Conservation (phyloP, 23 tunicate genomes). For the Phallusia fumigata region DNA sequence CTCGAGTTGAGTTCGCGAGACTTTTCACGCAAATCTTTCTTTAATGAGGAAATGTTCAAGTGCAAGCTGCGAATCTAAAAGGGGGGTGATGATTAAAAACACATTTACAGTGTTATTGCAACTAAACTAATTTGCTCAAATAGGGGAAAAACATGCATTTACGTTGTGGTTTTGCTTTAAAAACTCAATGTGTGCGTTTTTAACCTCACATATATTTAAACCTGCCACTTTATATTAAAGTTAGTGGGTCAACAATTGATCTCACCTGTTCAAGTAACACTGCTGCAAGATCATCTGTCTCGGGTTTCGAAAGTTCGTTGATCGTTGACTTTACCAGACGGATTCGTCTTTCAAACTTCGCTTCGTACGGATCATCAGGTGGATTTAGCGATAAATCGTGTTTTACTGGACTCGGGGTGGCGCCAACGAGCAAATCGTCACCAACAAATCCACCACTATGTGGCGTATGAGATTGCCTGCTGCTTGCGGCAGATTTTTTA, state of each 20-base stretch:
- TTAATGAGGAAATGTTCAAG: slow-evolving; percentile 55
- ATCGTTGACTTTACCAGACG: slow-evolving; percentile 60
- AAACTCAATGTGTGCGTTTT: too few species aligned
- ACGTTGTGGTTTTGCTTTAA: too few species aligned
- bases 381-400: slow-evolving; percentile 42
- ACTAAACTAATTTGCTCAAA: too few species aligned
- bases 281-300: slow-evolving; percentile 60
- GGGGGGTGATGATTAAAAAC: too few species aligned
- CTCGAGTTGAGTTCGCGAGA: slow-evolving; percentile 74
- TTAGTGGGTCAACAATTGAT: too few species aligned
- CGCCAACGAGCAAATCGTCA: slow-evolving; percentile 8
- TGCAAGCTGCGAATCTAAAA: slow-evolving; percentile 70
- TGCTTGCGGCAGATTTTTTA: slow-evolving; percentile 8
- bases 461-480: slow-evolving; percentile 4
- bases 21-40: slow-evolving; percentile 78
- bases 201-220: too few species aligned
- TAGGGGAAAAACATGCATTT: too few species aligned
- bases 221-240: too few species aligned
- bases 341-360: slow-evolving; percentile 80
- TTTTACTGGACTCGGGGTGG: slow-evolving; percentile 17
- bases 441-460: not conserved
- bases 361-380: slow-evolving; percentile 74
- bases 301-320: slow-evolving; percentile 54
- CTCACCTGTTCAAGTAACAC: slow-evolving; percentile 76
- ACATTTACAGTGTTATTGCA: too few species aligned